phyloP scores from a whole-genome alignment of 1,140 invertebrate species.

The Pentalonia nigronervosa region DNA sequence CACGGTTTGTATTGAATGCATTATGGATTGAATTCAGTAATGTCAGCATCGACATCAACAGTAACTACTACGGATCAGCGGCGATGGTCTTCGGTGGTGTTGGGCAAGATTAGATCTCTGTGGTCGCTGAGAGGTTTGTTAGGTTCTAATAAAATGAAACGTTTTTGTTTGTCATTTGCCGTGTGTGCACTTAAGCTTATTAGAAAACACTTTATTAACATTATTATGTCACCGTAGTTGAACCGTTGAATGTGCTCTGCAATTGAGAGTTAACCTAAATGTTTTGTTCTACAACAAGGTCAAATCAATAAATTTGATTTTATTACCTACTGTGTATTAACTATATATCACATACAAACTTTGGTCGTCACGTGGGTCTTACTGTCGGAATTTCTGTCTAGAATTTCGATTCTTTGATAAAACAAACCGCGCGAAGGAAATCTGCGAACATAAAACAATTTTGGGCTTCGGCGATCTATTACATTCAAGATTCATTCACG shows the following conservation, averaged over 20 bases:
- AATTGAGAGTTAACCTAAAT: constrained; percentile 40
- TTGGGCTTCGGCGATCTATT: neutral
- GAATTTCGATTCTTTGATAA: neutral
- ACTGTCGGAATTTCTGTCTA: too few species aligned
- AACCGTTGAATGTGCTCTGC: neutral
- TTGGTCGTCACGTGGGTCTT: neutral
- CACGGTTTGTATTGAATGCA: constrained; percentile 6
- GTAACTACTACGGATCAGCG: constrained; percentile 64
- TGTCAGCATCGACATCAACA: constrained; percentile 66
- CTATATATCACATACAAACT: neutral
- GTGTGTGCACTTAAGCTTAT: constrained; percentile 41
- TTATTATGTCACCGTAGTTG: constrained; percentile 12
- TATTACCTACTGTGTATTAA: neutral
- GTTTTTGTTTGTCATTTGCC: constrained; percentile 63
- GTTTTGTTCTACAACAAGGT: constrained; percentile 31
- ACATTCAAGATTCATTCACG: neutral
- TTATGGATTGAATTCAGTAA: constrained; percentile 56
- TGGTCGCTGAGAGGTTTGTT: constrained; percentile 74
- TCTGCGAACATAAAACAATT: neutral
- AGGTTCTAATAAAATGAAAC: constrained; percentile 72
- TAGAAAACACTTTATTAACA: constrained; percentile 42
- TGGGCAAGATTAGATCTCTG: constrained; percentile 85
- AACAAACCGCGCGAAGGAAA: neutral
- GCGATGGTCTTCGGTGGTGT: constrained; percentile 77
- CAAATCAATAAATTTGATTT: constrained; percentile 29